Evolutionary conservation across 2,888 invertebrate species (phyloP).

Genomic region (Cistogaster globosa): DNA sequence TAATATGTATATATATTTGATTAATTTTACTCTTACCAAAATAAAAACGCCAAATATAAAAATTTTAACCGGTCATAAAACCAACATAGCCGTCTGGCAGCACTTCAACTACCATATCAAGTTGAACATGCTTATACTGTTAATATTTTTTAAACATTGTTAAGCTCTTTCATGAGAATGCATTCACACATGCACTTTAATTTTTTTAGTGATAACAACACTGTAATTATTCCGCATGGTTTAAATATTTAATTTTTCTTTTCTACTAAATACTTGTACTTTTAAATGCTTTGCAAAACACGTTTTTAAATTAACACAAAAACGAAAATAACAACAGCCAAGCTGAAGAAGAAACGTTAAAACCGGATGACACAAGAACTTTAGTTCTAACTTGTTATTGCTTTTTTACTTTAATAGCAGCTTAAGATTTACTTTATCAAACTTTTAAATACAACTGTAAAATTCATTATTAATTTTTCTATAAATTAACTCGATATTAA

Average conservation of each 20-base stretch:
- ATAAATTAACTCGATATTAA: neutral
- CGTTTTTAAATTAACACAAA: neutral
- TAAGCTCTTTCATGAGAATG: neutral
- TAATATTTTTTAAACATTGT: too few species aligned
- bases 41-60: too few species aligned
- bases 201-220: too few species aligned
- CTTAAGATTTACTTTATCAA: neutral
- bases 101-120: neutral
- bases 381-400: too few species aligned
- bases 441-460: neutral
- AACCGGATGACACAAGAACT: too few species aligned
- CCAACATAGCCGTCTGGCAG: neutral
- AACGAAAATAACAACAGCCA: neutral
- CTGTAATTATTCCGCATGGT: neutral
- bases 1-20: too few species aligned
- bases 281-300: neutral
- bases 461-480: neutral
- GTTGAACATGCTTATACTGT: too few species aligned
- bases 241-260: neutral
- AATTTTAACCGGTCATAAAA: neutral
- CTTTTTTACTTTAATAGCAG: neutral
- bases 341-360: too few species aligned
- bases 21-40: too few species aligned
- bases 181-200: too few species aligned
- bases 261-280: neutral